phyloP scores from a whole-genome alignment of 2,113 vertebrate genomes.

The Ovis canadensis region DNA sequence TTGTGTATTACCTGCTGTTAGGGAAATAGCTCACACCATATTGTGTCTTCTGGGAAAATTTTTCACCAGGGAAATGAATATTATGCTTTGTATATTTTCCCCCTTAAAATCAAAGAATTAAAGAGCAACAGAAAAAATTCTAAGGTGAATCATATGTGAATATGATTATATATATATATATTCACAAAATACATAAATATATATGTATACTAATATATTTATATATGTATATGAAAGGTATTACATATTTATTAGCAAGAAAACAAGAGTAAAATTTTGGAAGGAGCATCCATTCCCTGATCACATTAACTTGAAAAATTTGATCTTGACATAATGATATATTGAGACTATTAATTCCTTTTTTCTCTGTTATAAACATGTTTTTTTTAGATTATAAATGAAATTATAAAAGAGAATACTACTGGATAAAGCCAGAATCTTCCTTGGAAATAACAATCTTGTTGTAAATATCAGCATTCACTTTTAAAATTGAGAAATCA shows the following conservation, averaged over 20 bases:
- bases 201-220: background rate
- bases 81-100: background rate
- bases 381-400: background rate
- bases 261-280: background rate
- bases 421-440: background rate
- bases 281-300: background rate
- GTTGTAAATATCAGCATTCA: background rate
- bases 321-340: background rate
- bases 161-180: background rate
- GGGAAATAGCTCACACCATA: background rate
- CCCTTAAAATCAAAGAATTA: background rate
- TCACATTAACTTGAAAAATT: background rate
- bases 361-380: background rate
- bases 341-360: background rate
- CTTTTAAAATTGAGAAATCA: background rate
- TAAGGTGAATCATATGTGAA: background rate
- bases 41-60: slow-evolving; percentile 31
- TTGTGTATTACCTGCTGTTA: slow-evolving; percentile 32
- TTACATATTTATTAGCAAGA: background rate
- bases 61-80: slow-evolving; percentile 16
- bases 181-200: background rate
- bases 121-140: slow-evolving; percentile 1
- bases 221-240: background rate
- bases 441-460: background rate
- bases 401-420: background rate